These are phyloP conservation scores for Megathymus violae DNA, from an alignment of 1,140 invertebrate genomes.

Conservation along the genomic window DNA sequence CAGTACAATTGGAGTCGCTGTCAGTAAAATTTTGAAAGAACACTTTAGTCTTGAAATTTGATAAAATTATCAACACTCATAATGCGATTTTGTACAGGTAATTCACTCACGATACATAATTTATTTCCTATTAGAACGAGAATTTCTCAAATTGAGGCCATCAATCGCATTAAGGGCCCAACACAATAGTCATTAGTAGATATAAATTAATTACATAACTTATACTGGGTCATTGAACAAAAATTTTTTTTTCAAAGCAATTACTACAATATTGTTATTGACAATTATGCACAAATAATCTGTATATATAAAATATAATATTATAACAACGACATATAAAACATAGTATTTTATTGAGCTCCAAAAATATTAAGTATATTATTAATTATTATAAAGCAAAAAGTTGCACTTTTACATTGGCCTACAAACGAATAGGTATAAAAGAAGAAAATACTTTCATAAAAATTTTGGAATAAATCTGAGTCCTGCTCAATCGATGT, in stretches of 20 bases:
- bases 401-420: too few relatives aligned
- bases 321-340: too few relatives aligned
- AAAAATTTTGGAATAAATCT: too few relatives aligned
- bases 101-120: neutral
- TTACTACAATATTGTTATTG: too few relatives aligned
- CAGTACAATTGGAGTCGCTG: neutral
- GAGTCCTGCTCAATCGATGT: too few relatives aligned
- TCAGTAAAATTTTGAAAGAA: conserved; percentile 1
- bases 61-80: neutral
- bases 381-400: too few relatives aligned
- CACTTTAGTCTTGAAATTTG: neutral
- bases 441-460: too few relatives aligned
- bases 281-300: too few relatives aligned
- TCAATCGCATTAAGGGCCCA: neutral
- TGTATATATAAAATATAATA: too few relatives aligned
- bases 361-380: too few relatives aligned
- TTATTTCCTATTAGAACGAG: conserved; percentile 2
- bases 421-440: too few relatives aligned
- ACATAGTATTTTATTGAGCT: too few relatives aligned
- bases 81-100: neutral
- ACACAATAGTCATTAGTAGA: neutral
- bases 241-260: neutral
- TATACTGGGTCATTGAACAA: neutral
- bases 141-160: neutral
- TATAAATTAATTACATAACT: neutral